Conservation (phyloP, 2,888 invertebrate genomes). For the Acanthosoma haemorrhoidale region DNA sequence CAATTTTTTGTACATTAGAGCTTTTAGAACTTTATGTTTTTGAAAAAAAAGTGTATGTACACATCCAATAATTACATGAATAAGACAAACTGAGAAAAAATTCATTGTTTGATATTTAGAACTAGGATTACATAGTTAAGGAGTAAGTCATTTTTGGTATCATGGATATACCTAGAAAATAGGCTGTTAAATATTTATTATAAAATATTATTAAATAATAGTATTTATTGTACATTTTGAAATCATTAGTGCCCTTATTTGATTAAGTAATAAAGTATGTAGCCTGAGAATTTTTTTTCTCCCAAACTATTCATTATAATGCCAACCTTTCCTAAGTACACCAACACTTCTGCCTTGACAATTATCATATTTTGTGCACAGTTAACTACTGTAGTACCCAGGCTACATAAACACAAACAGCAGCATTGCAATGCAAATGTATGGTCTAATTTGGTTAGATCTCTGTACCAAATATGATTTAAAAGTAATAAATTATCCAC, state of each 20-base stretch:
- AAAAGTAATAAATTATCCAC: too few species aligned
- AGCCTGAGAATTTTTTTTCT: not conserved
- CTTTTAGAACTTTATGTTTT: constrained; percentile 4
- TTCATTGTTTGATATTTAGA: constrained; percentile 6
- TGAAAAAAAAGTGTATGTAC: constrained; percentile 8
- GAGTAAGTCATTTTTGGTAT: constrained; percentile 23
- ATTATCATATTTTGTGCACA: too few species aligned
- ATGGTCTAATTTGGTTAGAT: too few species aligned
- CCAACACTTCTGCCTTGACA: too few species aligned
- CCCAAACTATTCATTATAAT: too few species aligned
- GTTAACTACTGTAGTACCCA: too few species aligned
- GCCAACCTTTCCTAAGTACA: too few species aligned
- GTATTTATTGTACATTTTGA: constrained; percentile 24
- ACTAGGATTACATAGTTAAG: not conserved
- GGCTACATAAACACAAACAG: too few species aligned
- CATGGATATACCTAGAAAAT: constrained; percentile 21
- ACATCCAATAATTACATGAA: constrained; percentile 9
- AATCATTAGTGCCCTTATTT: constrained; percentile 26
- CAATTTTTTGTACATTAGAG: constrained; percentile 21
- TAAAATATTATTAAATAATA: constrained; percentile 13
- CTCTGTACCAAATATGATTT: too few species aligned
- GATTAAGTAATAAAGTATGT: constrained; percentile 19
- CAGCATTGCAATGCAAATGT: too few species aligned
- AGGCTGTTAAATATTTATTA: constrained; percentile 26
- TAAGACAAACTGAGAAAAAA: not conserved